Percentiles rank a stretch among this genome's conserved stretches.
Conservation (phyloP, 64 coral and sea anemone genomes). For the Actinia equina region DNA sequence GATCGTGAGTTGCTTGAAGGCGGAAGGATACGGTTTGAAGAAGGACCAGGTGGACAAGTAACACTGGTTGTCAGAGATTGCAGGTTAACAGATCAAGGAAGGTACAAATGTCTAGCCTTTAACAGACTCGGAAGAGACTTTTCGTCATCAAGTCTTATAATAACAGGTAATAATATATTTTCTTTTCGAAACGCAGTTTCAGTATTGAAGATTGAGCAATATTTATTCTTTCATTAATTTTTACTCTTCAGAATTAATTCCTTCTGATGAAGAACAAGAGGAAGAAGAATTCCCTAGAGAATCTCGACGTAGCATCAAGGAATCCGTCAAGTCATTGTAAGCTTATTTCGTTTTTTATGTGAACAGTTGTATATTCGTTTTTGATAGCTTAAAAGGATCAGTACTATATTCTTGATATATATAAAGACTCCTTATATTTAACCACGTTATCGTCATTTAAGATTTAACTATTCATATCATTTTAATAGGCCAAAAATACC, state of each 20-base stretch:
- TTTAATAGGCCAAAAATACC: slow-evolving; percentile 40
- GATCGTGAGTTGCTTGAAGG: slow-evolving; percentile 61
- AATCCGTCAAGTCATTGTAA: slow-evolving; percentile 53
- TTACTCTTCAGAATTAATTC: slow-evolving; percentile 14
- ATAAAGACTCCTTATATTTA: no score
- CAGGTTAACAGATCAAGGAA: slow-evolving; percentile 35
- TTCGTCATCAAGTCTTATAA: slow-evolving; percentile 34
- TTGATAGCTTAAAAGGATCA: not conserved
- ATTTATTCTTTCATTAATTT: not conserved
- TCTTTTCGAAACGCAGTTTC: not conserved
- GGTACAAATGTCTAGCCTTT: slow-evolving; percentile 39
- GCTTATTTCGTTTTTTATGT: not conserved
- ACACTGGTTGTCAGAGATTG: slow-evolving; percentile 14
- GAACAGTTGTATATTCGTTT: not conserved
- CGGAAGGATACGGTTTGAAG: slow-evolving; percentile 45
- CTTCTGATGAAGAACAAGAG: slow-evolving; percentile 12
- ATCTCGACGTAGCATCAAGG: slow-evolving; percentile 1
- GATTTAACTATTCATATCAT: not conserved
- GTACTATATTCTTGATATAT: no score
- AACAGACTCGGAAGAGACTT: slow-evolving; percentile 45
- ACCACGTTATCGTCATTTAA: no score
- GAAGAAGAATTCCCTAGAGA: not conserved
- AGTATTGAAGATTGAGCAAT: not conserved
- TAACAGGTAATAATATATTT: slow-evolving; percentile 7
- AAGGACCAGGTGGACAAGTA: slow-evolving; percentile 30